Evolutionary conservation across 2,797 vertebrate species (phyloP).

Genomic region (Sebastes goodei): DNA sequence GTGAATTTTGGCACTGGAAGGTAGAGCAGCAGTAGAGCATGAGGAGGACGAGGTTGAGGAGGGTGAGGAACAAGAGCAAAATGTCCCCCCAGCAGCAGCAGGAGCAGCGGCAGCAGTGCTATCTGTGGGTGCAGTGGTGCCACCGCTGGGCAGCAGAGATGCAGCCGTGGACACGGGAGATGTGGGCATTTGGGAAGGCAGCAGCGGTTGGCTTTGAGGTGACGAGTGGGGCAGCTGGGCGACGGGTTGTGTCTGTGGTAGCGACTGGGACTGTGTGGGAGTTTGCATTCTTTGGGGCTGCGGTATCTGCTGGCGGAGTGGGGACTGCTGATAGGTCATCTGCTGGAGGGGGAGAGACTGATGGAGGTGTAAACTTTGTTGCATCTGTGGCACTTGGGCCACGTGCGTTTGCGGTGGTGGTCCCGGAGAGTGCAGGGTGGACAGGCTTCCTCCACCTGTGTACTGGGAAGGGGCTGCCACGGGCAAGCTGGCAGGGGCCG

Average conservation of each 20-base stretch:
- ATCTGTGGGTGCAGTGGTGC: constrained; percentile 58
- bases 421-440: constrained; percentile 64
- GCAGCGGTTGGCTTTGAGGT: constrained; percentile 71
- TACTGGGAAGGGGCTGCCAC: constrained; percentile 66
- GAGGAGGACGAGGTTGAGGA: constrained; percentile 76
- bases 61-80: constrained; percentile 79
- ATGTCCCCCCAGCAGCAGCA: constrained; percentile 29
- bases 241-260: constrained; percentile 61
- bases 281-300: constrained; percentile 65
- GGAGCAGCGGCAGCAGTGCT: constrained; percentile 14
- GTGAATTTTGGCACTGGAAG: constrained; percentile 86
- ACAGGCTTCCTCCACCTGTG: constrained; percentile 66
- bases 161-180: constrained; percentile 60
- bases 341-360: constrained; percentile 77
- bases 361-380: constrained; percentile 77
- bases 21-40: constrained; percentile 84
- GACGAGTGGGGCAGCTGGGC: constrained; percentile 60
- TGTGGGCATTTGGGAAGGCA: constrained; percentile 72
- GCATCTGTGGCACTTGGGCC: constrained; percentile 69
- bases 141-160: constrained; percentile 52
- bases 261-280: constrained; percentile 62
- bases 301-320: constrained; percentile 66
- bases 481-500: constrained; percentile 61
- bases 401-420: constrained; percentile 62
- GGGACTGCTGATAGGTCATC: constrained; percentile 75